Conservation (phyloP, 2,113 vertebrate species). For the Nothobranchius furzeri region DNA sequence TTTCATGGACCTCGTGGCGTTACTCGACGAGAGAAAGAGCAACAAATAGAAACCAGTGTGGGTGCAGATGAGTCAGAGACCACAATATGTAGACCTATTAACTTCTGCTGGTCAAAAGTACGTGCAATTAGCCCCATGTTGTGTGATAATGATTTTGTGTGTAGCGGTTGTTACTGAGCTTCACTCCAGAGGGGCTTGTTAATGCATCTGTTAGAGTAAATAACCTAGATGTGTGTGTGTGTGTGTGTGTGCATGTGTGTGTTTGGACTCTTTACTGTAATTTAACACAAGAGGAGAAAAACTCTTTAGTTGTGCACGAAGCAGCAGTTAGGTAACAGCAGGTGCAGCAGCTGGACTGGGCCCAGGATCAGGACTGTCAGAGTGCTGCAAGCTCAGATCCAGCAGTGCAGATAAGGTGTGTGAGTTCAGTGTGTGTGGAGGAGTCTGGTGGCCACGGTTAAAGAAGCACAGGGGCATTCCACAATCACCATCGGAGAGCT, state of each 20-base stretch:
- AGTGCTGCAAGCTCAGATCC: slow-evolving; percentile 57
- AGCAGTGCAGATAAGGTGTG: slow-evolving; percentile 65
- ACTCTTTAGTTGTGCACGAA: slow-evolving; percentile 5
- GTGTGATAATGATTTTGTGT: slow-evolving; percentile 46
- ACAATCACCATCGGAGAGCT: slow-evolving; percentile 74
- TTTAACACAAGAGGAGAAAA: background rate
- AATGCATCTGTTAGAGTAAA: slow-evolving; percentile 31
- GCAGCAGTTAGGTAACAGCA: slow-evolving; percentile 72
- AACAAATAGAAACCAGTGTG: slow-evolving; percentile 71
- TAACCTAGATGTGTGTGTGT: slow-evolving; percentile 8
- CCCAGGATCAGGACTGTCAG: slow-evolving; percentile 63
- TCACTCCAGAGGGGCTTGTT: slow-evolving; percentile 17
- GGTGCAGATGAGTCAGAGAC: slow-evolving; percentile 74
- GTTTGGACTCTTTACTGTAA: slow-evolving; percentile 9
- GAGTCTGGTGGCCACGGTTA: slow-evolving; percentile 69
- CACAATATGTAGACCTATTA: slow-evolving; percentile 64
- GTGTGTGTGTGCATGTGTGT: slow-evolving; percentile 6
- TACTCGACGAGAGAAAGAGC: slow-evolving; percentile 48
- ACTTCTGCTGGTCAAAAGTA: slow-evolving; percentile 67
- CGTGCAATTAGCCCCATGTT: slow-evolving; percentile 62
- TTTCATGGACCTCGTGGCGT: slow-evolving; percentile 37
- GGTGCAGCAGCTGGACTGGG: slow-evolving; percentile 69
- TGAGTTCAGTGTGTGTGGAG: slow-evolving; percentile 56
- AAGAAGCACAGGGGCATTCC: slow-evolving; percentile 73
- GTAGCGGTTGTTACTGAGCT: slow-evolving; percentile 43